Evolutionary conservation across 2,797 vertebrate species (phyloP), one percentile per base, ranked within the genome.

Genomic region (Cichlasoma orientale): DNA sequence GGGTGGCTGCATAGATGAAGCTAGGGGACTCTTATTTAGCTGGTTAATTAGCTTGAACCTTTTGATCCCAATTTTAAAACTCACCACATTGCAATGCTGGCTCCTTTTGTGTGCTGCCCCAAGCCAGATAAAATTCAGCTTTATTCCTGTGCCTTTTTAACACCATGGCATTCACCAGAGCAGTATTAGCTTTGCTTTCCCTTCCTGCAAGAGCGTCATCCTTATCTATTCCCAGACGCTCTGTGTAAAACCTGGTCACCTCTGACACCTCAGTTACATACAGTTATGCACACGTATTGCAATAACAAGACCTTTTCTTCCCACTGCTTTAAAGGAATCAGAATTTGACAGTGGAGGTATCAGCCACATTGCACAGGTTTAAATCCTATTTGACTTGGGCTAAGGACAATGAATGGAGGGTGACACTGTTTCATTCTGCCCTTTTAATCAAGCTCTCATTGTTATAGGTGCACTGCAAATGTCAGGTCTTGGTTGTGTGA

Each of bases 21-120:
- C 88, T 85, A 59, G 82, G 88, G 90, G 93, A 94, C 86, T 93
- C 91, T 94, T 94, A 94, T 95, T 95, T 95, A 94, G 95, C 91
- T 94, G 93, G 93, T 94, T 95, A 96, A 96, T 96, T 96, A 95
- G 94, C 95, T 92, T 82, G 68, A 93, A 95, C 95, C 94, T 95
- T 95, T 95, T 95, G 94, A 96, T 95, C 95, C 94, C 92, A 94
- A 95, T 96, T 95, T 95, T 91, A 94, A 95, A 95, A 93, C 91
- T 92, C 90, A 77, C 89, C 91, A 89, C 86, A 81, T 92, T 88
- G 93, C 91, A 81, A 80, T 55, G 76, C 92, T 79, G 82, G 73
- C 63, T 87, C 88, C 91, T 93, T 93, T 94, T 94, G 93, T 94
- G 90, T 71, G 81, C 89, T 88, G 92, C 93, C 88, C 87, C 75